These are phyloP conservation scores for Micromesistius poutassou DNA, from an alignment of 2,797 vertebrate genomes.

Conservation along the genomic window DNA sequence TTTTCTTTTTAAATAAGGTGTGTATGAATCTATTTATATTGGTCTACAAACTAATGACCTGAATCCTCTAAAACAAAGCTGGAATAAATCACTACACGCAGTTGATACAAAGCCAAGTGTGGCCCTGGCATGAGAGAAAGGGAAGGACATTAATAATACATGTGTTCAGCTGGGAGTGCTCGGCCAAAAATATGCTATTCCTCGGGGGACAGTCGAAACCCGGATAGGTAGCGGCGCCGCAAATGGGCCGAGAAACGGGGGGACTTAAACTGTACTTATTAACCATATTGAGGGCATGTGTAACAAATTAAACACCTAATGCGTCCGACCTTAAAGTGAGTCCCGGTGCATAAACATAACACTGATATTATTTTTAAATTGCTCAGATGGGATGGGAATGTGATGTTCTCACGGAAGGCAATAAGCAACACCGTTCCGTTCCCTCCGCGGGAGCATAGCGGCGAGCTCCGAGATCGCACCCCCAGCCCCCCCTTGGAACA, in stretches of 20 bases:
- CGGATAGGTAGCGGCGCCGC: neutral
- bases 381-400: neutral
- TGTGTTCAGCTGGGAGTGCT: constrained; percentile 5
- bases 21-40: neutral
- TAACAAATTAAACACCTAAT: constrained; percentile 1
- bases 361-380: neutral
- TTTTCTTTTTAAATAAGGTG: neutral
- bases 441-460: neutral
- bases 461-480: neutral
- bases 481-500: neutral
- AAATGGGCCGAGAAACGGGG: neutral
- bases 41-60: constrained; percentile 1
- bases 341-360: neutral
- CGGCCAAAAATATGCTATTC: constrained; percentile 7
- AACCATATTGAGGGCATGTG: neutral
- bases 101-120: neutral
- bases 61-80: constrained; percentile 1
- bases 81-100: constrained; percentile 2
- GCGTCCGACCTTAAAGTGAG: neutral
- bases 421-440: neutral
- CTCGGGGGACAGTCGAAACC: neutral
- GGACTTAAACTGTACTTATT: neutral
- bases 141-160: neutral
- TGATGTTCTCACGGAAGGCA: neutral
- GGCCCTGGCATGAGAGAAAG: constrained; percentile 1